phyloP scores from a whole-genome alignment of 2,888 invertebrate genomes.

The Nomada goodeniana region DNA sequence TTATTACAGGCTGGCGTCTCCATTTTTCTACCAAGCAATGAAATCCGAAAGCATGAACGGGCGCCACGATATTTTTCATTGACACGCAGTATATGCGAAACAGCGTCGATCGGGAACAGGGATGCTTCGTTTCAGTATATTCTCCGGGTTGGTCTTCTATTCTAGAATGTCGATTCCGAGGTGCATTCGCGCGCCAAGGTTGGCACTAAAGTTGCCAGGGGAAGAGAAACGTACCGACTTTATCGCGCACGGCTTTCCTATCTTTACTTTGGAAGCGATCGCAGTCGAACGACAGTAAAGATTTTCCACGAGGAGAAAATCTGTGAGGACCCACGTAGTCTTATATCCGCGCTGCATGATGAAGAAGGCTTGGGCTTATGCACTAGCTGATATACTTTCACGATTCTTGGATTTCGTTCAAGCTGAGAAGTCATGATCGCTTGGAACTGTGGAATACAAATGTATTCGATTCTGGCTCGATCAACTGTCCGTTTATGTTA shows the following conservation, averaged over 20 bases:
- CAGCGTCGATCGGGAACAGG: too few relatives aligned
- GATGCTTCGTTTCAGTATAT: too few relatives aligned
- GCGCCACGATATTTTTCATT: too few relatives aligned
- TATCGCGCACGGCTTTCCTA: conserved; percentile 40
- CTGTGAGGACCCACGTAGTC: background rate
- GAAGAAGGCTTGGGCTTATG: conserved; percentile 8
- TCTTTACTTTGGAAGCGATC: conserved; percentile 27
- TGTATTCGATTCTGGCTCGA: background rate
- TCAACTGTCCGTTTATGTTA: too few relatives aligned
- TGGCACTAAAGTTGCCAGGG: conserved; percentile 48
- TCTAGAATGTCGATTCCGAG: conserved; percentile 49
- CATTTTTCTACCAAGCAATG: background rate
- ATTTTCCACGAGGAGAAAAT: conserved; percentile 9
- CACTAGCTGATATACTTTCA: conserved; percentile 29
- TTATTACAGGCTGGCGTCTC: background rate
- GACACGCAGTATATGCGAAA: too few relatives aligned
- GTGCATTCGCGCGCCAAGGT: conserved; percentile 18
- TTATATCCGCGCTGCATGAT: background rate
- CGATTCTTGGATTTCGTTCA: conserved; percentile 41
- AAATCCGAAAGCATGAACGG: too few relatives aligned
- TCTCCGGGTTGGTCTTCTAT: too few relatives aligned
- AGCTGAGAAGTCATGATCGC: conserved; percentile 17
- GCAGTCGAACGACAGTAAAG: conserved; percentile 4
- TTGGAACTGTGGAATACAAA: background rate
- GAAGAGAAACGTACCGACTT: conserved; percentile 50